Percentiles rank a stretch among this genome's conserved stretches.
Evolutionary conservation across 2,113 vertebrate genomes (phyloP).

Genomic region (Gambusia holbrooki): DNA sequence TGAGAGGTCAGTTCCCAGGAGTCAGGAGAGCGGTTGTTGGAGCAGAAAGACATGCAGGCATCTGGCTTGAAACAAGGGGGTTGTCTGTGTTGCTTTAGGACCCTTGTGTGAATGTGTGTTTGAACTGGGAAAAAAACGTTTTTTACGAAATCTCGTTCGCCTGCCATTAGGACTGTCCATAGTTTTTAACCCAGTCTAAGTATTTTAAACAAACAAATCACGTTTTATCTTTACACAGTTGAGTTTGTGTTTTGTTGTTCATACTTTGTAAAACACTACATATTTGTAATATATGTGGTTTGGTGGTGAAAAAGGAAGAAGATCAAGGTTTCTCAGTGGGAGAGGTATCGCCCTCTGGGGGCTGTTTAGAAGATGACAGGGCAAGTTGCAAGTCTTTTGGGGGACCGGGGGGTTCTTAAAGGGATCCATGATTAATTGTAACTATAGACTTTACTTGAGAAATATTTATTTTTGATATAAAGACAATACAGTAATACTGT

Average conservation of each 20-base stretch:
- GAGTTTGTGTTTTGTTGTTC: neutral
- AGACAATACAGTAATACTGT: too few species aligned
- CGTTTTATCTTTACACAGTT: neutral
- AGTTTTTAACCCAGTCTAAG: neutral
- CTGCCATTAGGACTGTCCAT: neutral
- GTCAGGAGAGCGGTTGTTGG: conserved; percentile 70
- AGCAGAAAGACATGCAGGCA: conserved; percentile 62
- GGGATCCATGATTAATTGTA: too few species aligned
- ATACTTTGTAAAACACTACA: neutral
- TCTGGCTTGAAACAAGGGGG: conserved; percentile 71
- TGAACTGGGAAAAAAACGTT: neutral
- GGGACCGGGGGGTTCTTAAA: too few species aligned
- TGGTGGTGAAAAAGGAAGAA: neutral
- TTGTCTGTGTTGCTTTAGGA: conserved; percentile 30
- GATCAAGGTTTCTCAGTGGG: too few species aligned
- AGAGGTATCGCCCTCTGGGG: too few species aligned
- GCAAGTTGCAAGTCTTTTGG: too few species aligned
- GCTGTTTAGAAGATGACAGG: too few species aligned
- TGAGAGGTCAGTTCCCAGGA: conserved; percentile 63
- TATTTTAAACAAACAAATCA: neutral
- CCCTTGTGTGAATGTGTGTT: conserved; percentile 3
- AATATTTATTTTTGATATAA: too few species aligned
- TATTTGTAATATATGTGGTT: neutral
- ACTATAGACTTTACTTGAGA: too few species aligned
- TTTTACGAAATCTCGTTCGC: neutral